phyloP scores from a whole-genome alignment of 2,113 vertebrate species.

The Microtus ochrogaster region DNA sequence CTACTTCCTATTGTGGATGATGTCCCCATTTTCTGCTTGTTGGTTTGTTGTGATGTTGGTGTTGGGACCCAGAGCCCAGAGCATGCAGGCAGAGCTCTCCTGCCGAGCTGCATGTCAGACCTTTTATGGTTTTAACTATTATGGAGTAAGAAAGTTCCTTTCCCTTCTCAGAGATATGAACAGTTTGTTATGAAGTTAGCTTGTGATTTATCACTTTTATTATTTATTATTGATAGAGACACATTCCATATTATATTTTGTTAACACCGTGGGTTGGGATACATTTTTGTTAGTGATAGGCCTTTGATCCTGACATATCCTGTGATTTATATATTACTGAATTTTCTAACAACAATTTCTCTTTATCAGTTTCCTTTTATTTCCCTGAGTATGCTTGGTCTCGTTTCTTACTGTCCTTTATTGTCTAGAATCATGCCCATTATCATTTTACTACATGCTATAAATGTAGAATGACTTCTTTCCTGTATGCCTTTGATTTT shows the following conservation, averaged over 20 bases:
- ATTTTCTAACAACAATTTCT: slow-evolving; percentile 44
- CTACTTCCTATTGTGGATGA: neutral
- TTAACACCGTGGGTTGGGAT: neutral
- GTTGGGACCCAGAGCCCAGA: neutral
- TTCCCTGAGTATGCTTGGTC: neutral
- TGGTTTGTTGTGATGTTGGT: neutral
- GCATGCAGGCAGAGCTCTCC: neutral
- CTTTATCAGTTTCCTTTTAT: neutral
- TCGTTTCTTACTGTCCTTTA: neutral
- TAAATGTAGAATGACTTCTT: neutral
- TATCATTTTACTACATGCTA: neutral
- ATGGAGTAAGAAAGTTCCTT: neutral
- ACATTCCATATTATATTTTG: neutral
- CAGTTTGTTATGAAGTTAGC: neutral
- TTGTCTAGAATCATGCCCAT: neutral
- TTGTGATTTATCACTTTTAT: slow-evolving; percentile 1
- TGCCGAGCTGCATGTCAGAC: neutral
- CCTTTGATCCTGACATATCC: neutral
- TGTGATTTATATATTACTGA: neutral
- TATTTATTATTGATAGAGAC: neutral
- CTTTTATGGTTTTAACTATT: neutral
- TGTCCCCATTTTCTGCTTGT: neutral
- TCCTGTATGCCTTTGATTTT: neutral
- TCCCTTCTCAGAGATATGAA: neutral
- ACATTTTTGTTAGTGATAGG: neutral